Conservation (phyloP, 1,140 invertebrate species). For the Galendromus occidentalis region DNA sequence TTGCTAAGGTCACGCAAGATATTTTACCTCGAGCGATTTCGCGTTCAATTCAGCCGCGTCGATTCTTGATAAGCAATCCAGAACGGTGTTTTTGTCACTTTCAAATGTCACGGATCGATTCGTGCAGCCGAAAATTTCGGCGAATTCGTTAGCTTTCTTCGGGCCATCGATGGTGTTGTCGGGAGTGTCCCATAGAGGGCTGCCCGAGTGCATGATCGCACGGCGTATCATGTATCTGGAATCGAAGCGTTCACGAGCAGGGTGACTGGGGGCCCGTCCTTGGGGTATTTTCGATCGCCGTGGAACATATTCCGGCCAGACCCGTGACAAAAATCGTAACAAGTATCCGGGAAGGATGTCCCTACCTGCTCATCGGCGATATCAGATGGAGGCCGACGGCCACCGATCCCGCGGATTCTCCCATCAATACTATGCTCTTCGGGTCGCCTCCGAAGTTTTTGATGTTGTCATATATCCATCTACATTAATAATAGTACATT, state of each 20-base stretch:
- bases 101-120: not conserved
- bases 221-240: conserved; percentile 1
- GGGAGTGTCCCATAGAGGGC: not conserved
- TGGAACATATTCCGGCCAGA: no score
- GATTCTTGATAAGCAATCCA: not conserved
- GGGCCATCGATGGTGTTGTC: conserved; percentile 8
- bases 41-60: not conserved
- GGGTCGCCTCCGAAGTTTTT: conserved; percentile 27
- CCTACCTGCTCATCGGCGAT: conserved; percentile 13
- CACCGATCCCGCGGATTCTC: conserved; percentile 26
- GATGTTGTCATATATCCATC: conserved; percentile 27
- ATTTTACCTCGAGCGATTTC: conserved; percentile 4
- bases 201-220: not conserved
- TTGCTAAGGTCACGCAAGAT: no score
- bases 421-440: conserved; percentile 27
- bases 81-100: not conserved
- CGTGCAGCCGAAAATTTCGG: not conserved
- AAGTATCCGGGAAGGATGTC: not conserved
- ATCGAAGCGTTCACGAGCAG: not conserved
- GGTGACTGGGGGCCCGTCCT: no score
- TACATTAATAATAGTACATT: no score
- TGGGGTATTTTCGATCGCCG: no score
- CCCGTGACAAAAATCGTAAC: not conserved
- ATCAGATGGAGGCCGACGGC: conserved; percentile 22
- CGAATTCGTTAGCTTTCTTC: conserved; percentile 4